A percentile compares a stretch with the other conserved stretches of the same genome.
phyloP scores from a whole-genome alignment of 1,140 invertebrate genomes.

The Cotesia vestalis region DNA sequence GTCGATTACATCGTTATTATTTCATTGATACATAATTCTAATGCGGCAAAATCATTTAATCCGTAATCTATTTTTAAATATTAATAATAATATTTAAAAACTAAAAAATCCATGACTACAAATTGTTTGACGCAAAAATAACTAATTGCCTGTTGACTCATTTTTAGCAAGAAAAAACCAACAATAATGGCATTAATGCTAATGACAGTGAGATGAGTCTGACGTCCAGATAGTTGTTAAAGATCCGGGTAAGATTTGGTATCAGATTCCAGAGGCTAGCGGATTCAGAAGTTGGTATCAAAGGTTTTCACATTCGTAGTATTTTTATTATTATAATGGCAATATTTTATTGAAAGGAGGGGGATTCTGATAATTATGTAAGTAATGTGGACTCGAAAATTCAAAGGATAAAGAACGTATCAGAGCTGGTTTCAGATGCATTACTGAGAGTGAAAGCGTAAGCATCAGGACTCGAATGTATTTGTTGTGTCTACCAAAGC shows the following conservation, averaged over 20 bases:
- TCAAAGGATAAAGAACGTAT: constrained; percentile 43
- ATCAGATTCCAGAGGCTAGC: not conserved
- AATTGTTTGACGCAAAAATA: too few species aligned
- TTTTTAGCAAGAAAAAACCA: not conserved
- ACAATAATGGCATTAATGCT: not conserved
- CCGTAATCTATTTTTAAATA: too few species aligned
- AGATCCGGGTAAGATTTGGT: too few species aligned
- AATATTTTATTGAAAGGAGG: not conserved
- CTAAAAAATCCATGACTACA: too few species aligned
- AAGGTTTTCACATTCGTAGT: not conserved
- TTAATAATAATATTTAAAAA: too few species aligned
- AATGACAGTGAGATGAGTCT: not conserved
- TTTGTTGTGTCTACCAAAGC: constrained; percentile 31
- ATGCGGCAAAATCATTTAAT: too few species aligned
- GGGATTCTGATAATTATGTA: constrained; percentile 46
- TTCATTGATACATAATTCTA: not conserved
- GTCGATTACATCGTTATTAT: constrained; percentile 5
- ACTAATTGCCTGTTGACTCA: too few species aligned
- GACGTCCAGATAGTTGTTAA: not conserved
- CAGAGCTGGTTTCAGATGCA: constrained; percentile 52
- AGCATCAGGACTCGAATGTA: constrained; percentile 38
- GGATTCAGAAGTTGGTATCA: too few species aligned
- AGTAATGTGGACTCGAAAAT: constrained; percentile 49
- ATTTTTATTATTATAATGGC: not conserved
- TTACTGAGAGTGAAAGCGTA: constrained; percentile 60